Conservation (phyloP, 2,888 invertebrate genomes). For the Falcaria lacertinaria region DNA sequence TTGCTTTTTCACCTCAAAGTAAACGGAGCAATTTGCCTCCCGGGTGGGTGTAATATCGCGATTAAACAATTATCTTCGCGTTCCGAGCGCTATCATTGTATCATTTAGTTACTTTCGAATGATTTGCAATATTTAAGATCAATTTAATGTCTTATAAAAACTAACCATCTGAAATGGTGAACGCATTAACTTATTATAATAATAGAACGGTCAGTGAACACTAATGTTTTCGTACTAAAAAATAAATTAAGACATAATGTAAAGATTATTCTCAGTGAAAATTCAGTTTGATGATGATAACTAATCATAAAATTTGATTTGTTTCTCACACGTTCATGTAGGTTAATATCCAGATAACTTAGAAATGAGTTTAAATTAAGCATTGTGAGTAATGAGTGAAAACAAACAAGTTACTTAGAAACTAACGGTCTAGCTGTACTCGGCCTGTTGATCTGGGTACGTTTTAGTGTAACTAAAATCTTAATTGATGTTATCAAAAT, state of each 20-base stretch:
- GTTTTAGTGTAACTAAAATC: slow-evolving; percentile 30
- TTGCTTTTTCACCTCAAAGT: slow-evolving; percentile 42
- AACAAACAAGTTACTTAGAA: slow-evolving; percentile 1
- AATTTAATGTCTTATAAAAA: slow-evolving; percentile 15
- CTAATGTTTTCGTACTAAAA: not conserved
- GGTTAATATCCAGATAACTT: not conserved
- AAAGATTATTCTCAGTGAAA: not conserved
- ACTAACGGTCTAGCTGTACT: slow-evolving; percentile 1
- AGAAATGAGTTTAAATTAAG: not conserved
- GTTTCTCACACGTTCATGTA: not conserved
- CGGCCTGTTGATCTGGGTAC: slow-evolving; percentile 14
- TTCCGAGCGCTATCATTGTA: slow-evolving; percentile 50
- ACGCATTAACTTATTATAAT: not conserved
- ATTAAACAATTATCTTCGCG: slow-evolving; percentile 65
- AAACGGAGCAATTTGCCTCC: slow-evolving; percentile 56
- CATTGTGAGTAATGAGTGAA: not conserved
- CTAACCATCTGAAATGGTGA: slow-evolving; percentile 2
- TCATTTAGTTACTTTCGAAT: slow-evolving; percentile 52
- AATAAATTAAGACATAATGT: not conserved
- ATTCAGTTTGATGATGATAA: not conserved
- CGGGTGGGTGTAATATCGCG: slow-evolving; percentile 50
- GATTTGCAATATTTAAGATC: slow-evolving; percentile 33
- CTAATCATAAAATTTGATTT: not conserved
- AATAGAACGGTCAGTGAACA: not conserved
- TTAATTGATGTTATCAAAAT: slow-evolving; percentile 37